These are phyloP conservation scores for Steinernema feltiae DNA, from an alignment of 1,140 invertebrate species.

Conservation along the genomic window DNA sequence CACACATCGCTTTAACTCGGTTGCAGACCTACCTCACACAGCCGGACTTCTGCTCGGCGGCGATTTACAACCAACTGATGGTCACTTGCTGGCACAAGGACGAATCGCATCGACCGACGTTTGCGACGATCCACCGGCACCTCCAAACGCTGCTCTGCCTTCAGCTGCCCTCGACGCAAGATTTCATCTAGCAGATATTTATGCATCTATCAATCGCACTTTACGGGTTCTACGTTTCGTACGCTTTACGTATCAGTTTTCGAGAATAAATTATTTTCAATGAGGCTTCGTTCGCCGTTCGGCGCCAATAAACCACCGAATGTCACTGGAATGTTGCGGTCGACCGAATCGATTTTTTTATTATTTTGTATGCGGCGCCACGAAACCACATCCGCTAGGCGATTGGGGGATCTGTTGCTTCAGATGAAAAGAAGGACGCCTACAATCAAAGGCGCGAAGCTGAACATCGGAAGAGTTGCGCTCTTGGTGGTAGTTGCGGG, in stretches of 20 bases:
- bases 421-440: too few relatives aligned
- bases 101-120: conserved; percentile 17
- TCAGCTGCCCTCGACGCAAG: not conserved
- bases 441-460: too few relatives aligned
- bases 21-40: conserved; percentile 29
- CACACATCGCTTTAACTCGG: not conserved
- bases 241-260: conserved; percentile 5
- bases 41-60: conserved; percentile 24
- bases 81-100: conserved; percentile 33
- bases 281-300: too few relatives aligned
- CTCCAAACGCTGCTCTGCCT: conserved; percentile 25
- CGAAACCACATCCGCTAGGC: too few relatives aligned
- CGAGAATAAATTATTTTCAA: not conserved
- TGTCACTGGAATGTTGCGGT: too few relatives aligned
- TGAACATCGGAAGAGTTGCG: too few relatives aligned
- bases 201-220: not conserved
- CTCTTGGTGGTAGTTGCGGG: too few relatives aligned
- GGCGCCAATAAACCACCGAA: too few relatives aligned
- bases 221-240: not conserved
- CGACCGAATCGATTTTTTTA: too few relatives aligned
- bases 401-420: too few relatives aligned
- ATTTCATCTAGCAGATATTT: not conserved
- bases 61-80: conserved; percentile 32
- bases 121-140: conserved; percentile 28
- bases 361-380: too few relatives aligned